Base-by-base conservation (phyloP, 2,888 invertebrate genomes). In the Eupeodes latifasciatus region DNA sequence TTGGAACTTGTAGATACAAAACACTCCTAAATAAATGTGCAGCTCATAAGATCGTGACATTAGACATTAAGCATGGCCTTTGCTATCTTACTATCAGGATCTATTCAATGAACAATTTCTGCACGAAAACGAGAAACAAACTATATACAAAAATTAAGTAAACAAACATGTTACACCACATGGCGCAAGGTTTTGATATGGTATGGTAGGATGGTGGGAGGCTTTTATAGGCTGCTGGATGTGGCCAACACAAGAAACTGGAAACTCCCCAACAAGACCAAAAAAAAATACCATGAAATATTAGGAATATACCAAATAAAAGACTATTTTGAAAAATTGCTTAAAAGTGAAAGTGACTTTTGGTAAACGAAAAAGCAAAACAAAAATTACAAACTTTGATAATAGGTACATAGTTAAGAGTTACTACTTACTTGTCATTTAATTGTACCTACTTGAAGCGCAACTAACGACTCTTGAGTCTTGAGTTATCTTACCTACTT, bases 21-120 rank as follows among this genome's bases (percentile, higher is more conserved):
- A 76, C 79, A 75, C 85, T 71, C 81, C 88, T 81, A 85, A 27
- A 88, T 81, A 84, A 88, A 88, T 88, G 88, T 71, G 69, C 85
- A 69, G 85, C 85, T 85, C 85, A 78, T 71, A 82, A 79, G 89
- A 89, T 89, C 89, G 72, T 89, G 89, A 85, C 89, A 89, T 89
- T 85, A 85, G 81, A 66, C 85, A 88, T 81, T 81, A 81, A 76
- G 69, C 76, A 69, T 76, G 79, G 59, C 64, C 79, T 72, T 57
- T 40, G 53, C 62, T 80, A 80, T 84, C 81, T 81, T 14, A 57
- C 19, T 80, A 66, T 69, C 75, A 86, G 82, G 86, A 83, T 89
- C 86, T 72, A 74, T 80, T 76, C 83, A 79, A 76, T 79, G 79
- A 78, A 47, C 82, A 86, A 74, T 86, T 86, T 62, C 74, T 59